These are phyloP conservation scores for Pseudopleuronectes americanus DNA, from an alignment of 2,797 vertebrate species.

Conservation along the genomic window DNA sequence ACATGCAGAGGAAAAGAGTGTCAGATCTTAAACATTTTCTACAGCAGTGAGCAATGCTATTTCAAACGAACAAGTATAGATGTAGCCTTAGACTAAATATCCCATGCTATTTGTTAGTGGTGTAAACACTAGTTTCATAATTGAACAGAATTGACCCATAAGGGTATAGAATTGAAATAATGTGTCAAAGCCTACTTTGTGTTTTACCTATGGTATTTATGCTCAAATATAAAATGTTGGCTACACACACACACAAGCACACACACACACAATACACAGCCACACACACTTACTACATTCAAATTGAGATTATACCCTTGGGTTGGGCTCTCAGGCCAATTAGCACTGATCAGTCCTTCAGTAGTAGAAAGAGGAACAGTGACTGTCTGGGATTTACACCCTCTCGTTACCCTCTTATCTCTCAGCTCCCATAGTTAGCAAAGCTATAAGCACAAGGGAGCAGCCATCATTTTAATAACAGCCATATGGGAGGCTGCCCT, in stretches of 20 bases:
- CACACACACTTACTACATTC: conserved; percentile 32
- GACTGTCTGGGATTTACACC: conserved; percentile 50
- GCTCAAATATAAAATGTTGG: conserved; percentile 3
- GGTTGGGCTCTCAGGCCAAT: conserved; percentile 65
- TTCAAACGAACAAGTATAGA: too few relatives aligned
- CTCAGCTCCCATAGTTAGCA: conserved; percentile 51
- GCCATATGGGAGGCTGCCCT: conserved; percentile 56
- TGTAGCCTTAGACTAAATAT: too few relatives aligned
- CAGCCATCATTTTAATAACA: conserved; percentile 66
- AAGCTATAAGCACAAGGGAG: conserved; percentile 59
- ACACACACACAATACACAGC: not conserved
- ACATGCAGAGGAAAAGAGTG: too few relatives aligned
- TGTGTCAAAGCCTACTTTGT: not conserved
- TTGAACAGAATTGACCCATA: not conserved
- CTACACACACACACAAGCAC: conserved; percentile 2
- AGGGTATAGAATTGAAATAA: not conserved
- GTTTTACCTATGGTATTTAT: conserved; percentile 28
- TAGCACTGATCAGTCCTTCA: conserved; percentile 58
- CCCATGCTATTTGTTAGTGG: too few relatives aligned
- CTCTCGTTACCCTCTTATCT: conserved; percentile 63
- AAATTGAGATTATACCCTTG: conserved; percentile 56
- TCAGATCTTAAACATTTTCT: not conserved
- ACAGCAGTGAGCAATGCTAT: not conserved
- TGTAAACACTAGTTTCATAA: too few relatives aligned
- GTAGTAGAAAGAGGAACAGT: conserved; percentile 36